Base-by-base conservation (phyloP, 2,888 invertebrate species). In the Athetis lepigone region DNA sequence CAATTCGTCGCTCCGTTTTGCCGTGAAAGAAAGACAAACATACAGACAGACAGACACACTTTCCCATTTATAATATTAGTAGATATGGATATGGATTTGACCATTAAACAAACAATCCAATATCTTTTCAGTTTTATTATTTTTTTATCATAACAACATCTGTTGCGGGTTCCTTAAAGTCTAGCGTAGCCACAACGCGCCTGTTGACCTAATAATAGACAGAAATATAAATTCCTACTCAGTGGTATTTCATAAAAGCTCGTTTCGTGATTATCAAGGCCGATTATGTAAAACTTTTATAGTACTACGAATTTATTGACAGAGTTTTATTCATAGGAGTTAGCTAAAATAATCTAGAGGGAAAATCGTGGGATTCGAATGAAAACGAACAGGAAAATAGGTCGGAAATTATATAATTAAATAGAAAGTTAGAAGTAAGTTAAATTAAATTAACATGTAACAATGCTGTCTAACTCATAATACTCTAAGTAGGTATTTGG, bases 251-350 rank as follows among this genome's bases (percentile, higher is more conserved):
- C 27, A 46, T 19, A 46, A 33, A 6, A 65, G 16, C 19, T 19
- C 27, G 19, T 50, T 58, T 65, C 65, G 40, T 70, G 49, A 58
- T 58, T 33, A 27, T 23, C 64, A 54, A 70, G 58, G 49, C 23
- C 52, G 47, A 49, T 27, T 40, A 39, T 58, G 13, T 36, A 40
- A n/a, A 64, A 43, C 33, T 63, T 52, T 23, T 25, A 39, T 57
- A 57, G 71, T 70, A 70, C 57, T 52, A 64, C 39, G 42, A 63
- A 56, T 16, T 52, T 16, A 25, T 49, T 40, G 13, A n/a, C 11
- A 11, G 7, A 25, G 13, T 42, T 42, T 47, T 60, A 29, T 67
- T 65, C 18, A 66, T 43, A 33, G n/a, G 16, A 11, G 25, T 42
- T 18, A 18, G 4, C 16, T 3, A 6, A 52, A 23, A 21, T 36